Evolutionary conservation across 2,797 vertebrate species (phyloP).

Genomic region (Florisuga fusca): DNA sequence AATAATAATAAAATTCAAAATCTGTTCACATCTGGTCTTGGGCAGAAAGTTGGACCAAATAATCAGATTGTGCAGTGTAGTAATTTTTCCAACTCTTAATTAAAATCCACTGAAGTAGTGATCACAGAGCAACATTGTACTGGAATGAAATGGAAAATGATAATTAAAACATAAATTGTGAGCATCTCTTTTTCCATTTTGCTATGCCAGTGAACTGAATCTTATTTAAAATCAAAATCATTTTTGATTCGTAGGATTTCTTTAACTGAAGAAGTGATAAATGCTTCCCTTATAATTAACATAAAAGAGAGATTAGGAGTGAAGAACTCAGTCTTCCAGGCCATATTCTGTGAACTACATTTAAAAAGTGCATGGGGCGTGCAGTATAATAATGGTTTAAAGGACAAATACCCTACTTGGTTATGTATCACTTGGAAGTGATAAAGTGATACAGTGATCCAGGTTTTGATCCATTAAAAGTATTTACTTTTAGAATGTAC

Average conservation of each 20-base stretch:
- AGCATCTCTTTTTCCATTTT: background rate
- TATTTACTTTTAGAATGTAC: background rate
- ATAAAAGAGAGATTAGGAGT: background rate
- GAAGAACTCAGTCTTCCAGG: background rate
- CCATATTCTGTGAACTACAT: background rate
- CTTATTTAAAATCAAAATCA: background rate
- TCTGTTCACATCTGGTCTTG: constrained; percentile 18
- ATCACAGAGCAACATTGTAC: background rate
- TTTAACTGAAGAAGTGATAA: background rate
- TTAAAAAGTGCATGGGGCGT: background rate
- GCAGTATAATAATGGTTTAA: background rate
- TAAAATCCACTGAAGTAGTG: background rate
- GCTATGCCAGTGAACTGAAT: background rate
- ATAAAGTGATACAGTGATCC: background rate
- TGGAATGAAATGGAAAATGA: background rate
- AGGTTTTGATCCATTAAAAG: background rate
- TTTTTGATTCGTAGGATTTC: background rate
- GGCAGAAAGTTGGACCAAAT: constrained; percentile 34
- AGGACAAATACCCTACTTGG: background rate
- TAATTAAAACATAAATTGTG: background rate
- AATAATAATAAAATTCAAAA: constrained; percentile 49
- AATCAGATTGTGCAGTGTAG: background rate
- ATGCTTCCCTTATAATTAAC: background rate
- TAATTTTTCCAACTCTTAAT: constrained; percentile 13
- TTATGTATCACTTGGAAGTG: background rate